Conservation (phyloP, 2,113 vertebrate species). For the Calidris pugnax region DNA sequence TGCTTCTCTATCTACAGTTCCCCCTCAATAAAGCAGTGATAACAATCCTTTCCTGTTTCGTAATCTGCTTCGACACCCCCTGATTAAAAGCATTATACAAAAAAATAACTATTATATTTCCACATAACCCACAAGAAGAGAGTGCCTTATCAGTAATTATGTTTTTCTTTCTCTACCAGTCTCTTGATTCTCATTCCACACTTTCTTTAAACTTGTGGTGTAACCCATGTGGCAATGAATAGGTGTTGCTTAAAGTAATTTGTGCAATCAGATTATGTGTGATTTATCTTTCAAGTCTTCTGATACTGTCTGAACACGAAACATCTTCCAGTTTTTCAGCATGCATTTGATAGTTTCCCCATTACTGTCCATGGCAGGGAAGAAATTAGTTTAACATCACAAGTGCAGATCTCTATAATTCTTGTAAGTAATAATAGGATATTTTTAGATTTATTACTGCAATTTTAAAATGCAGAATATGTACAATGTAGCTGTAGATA, state of each 20-base stretch:
- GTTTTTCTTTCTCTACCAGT: not conserved
- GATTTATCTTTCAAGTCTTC: not conserved
- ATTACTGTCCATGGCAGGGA: not conserved
- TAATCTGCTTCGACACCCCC: not conserved
- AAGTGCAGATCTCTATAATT: not conserved
- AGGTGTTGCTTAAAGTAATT: not conserved
- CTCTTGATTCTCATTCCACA: not conserved
- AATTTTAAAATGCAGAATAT: not conserved
- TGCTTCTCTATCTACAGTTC: not conserved
- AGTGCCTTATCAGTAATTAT: not conserved
- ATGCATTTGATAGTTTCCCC: not conserved
- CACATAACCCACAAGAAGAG: not conserved
- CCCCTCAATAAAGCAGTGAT: not conserved
- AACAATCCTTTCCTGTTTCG: not conserved
- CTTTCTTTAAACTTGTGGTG: not conserved
- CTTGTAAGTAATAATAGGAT: not conserved
- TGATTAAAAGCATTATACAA: not conserved
- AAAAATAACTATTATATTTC: not conserved
- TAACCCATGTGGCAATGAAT: not conserved
- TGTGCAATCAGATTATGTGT: not conserved
- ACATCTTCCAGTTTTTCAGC: not conserved
- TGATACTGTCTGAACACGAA: not conserved
- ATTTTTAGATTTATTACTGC: not conserved
- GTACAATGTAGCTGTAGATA: not conserved
- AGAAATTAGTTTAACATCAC: not conserved